phyloP scores from a whole-genome alignment of 2,888 invertebrate species.

The Ariolimax columbianus region DNA sequence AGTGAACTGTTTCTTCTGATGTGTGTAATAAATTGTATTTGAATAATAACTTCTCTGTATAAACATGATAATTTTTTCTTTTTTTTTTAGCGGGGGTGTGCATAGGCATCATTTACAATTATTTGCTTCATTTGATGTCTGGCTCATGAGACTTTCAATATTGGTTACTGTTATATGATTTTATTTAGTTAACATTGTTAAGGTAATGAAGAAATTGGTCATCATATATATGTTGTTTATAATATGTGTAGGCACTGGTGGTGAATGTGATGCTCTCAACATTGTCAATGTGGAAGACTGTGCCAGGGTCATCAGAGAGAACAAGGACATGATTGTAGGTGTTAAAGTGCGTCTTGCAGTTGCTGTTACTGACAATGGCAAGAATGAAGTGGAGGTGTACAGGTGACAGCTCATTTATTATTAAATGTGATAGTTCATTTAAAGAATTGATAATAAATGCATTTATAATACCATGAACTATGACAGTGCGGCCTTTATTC shows the following conservation, averaged over 20 bases:
- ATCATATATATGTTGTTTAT: neutral
- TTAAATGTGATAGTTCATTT: neutral
- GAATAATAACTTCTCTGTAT: too few species aligned
- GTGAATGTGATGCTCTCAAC: constrained; percentile 73
- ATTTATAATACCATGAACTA: neutral
- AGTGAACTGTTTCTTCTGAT: too few species aligned
- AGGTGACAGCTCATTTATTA: constrained; percentile 58
- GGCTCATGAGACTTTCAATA: too few species aligned
- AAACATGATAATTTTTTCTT: too few species aligned
- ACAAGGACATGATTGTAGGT: constrained; percentile 71
- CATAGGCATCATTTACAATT: too few species aligned
- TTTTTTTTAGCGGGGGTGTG: too few species aligned
- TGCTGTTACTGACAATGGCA: constrained; percentile 64
- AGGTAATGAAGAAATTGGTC: neutral
- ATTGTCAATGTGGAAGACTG: constrained; percentile 65
- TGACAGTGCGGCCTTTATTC: too few species aligned
- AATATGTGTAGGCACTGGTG: constrained; percentile 56
- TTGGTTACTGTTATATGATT: too few species aligned
- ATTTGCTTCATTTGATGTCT: too few species aligned
- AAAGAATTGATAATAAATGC: neutral
- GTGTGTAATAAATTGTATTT: too few species aligned
- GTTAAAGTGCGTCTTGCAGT: constrained; percentile 70
- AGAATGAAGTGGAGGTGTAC: constrained; percentile 69
- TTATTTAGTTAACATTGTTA: neutral
- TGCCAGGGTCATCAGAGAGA: constrained; percentile 60